phyloP scores from a whole-genome alignment of 2,888 invertebrate species.

The Melieria omissa region DNA sequence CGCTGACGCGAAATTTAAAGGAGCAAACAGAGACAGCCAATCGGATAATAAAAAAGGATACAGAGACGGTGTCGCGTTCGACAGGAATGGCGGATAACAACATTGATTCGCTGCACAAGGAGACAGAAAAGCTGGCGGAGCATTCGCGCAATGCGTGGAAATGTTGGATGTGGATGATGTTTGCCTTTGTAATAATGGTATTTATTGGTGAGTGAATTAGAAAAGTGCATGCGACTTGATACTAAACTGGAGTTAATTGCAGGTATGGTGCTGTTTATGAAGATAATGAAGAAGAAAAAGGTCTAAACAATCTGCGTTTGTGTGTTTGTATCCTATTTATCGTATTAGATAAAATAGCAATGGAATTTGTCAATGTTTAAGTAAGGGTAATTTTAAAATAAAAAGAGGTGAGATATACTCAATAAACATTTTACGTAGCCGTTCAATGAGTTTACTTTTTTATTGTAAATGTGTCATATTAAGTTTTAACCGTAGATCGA shows the following conservation, averaged over 20 bases:
- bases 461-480: too few relatives aligned
- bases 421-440: too few relatives aligned
- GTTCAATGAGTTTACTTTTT: too few relatives aligned
- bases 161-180: slow-evolving; percentile 95
- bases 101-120: slow-evolving; percentile 78
- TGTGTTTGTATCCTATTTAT: too few relatives aligned
- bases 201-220: slow-evolving; percentile 85
- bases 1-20: slow-evolving; percentile 85
- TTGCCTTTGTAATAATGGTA: slow-evolving; percentile 83
- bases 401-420: too few relatives aligned
- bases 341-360: too few relatives aligned
- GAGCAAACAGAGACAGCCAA: slow-evolving; percentile 91
- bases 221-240: slow-evolving; percentile 5
- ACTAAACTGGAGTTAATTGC: slow-evolving; percentile 60
- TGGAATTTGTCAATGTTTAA: too few relatives aligned
- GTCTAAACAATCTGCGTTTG: slow-evolving; percentile 16
- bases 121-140: slow-evolving; percentile 84
- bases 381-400: too few relatives aligned
- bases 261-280: slow-evolving; percentile 95
- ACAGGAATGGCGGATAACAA: slow-evolving; percentile 84
- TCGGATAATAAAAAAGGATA: slow-evolving; percentile 89
- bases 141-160: slow-evolving; percentile 90
- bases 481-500: too few relatives aligned
- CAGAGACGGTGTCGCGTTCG: slow-evolving; percentile 82
- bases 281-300: slow-evolving; percentile 82